A percentile compares a stretch with the other conserved stretches of the same genome.
phyloP scores from a whole-genome alignment of 2,888 invertebrate species.

The Oscheius sp. region DNA sequence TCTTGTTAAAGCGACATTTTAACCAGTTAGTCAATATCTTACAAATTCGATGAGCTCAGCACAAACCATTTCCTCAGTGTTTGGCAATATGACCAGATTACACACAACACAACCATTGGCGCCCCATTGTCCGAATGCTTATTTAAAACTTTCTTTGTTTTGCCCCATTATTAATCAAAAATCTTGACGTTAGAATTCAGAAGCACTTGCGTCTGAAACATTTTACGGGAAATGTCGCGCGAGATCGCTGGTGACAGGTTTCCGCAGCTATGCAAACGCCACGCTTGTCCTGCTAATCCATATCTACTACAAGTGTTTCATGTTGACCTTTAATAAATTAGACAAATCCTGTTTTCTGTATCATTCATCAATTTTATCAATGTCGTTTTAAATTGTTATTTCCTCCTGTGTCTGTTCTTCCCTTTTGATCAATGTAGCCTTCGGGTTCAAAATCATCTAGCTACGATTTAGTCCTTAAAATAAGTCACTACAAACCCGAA shows the following conservation, averaged over 20 bases:
- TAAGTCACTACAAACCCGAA: too few species aligned
- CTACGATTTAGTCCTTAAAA: too few species aligned
- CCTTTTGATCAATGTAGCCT: too few species aligned
- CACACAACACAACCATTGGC: neutral
- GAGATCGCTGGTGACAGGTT: slow-evolving; percentile 23
- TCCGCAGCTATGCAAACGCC: slow-evolving; percentile 34
- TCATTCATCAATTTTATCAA: neutral
- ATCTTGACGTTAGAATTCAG: neutral
- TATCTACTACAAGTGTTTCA: neutral
- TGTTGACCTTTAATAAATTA: neutral
- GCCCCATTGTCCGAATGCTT: neutral
- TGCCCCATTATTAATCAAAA: neutral
- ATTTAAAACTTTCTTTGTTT: slow-evolving; percentile 4
- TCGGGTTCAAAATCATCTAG: too few species aligned
- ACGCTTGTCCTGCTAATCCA: slow-evolving; percentile 11
- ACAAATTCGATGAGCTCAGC: too few species aligned
- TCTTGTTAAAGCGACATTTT: too few species aligned
- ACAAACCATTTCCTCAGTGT: too few species aligned
- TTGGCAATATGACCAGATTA: too few species aligned
- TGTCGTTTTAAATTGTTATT: neutral
- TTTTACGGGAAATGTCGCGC: slow-evolving; percentile 13
- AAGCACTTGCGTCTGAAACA: neutral
- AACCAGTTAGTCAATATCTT: too few species aligned
- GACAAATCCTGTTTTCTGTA: too few species aligned
- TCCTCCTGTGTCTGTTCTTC: too few species aligned